Conservation (phyloP, 1,140 invertebrate species). For the Dolichoris vasculosae region DNA sequence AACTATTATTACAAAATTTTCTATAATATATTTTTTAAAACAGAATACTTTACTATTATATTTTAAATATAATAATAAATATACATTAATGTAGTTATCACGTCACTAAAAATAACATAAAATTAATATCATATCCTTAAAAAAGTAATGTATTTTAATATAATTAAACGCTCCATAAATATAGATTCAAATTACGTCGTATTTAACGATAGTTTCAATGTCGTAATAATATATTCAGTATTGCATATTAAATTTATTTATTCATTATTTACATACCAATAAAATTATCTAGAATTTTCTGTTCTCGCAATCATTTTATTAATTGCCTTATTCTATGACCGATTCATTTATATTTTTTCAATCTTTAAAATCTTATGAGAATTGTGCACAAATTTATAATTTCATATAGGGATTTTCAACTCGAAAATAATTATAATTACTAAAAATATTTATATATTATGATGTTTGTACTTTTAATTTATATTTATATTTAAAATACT, state of each 20-base stretch:
- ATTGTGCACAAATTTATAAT: too few relatives aligned
- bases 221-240: not conserved
- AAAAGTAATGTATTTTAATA: conserved; percentile 26
- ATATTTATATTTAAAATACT: too few relatives aligned
- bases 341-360: not conserved
- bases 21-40: too few relatives aligned
- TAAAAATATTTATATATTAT: too few relatives aligned
- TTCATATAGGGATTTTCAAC: too few relatives aligned
- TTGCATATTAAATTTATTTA: not conserved
- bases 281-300: conserved; percentile 8
- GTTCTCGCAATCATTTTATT: not conserved
- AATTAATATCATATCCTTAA: conserved; percentile 26
- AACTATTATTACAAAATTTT: too few relatives aligned
- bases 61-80: too few relatives aligned
- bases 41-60: too few relatives aligned
- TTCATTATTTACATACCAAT: conserved; percentile 46
- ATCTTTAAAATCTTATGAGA: too few relatives aligned
- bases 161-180: conserved; percentile 39
- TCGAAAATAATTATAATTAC: too few relatives aligned
- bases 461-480: too few relatives aligned
- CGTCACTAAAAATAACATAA: conserved; percentile 17
- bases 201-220: not conserved
- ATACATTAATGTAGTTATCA: not conserved
- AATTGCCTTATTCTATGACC: not conserved
- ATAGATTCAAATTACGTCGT: conserved; percentile 16